Evolutionary conservation across 2,113 vertebrate genomes (phyloP), one percentile per base, ranked within the genome.

Genomic region (Mus spicilegus): DNA sequence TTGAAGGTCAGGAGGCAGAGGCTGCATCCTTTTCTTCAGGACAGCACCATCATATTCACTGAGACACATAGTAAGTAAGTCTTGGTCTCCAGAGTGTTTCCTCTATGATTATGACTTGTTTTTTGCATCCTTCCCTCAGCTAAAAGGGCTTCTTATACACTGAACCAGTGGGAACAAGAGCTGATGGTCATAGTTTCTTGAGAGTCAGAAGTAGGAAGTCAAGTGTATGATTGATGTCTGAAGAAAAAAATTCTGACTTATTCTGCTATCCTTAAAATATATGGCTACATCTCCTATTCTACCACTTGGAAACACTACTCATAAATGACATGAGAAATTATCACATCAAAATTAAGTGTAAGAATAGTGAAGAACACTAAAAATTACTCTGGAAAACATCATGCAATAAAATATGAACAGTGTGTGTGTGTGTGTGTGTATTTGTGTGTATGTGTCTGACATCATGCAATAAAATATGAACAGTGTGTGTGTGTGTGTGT

Each of bases 391-490:
- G 12, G 16, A 12, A 65, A 61, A 28, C 85, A 86, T 26, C 13
- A 81, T 91, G 22, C 63, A 76, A 90, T 80, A 76, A 90, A 94
- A 42, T 80, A 67, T 42, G 16, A 95, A 89, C 49, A 77, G 49
- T 81, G 26, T 26, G 22, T 87, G 65, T 87, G 42, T 42, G 42
- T 56, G 30, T 36, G 17, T 78, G 16, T 75, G n/a, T 76, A 7
- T 73, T 7, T 73, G 72, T 22, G 7, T 73, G 36, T 73, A 3
- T 78, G 28, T 49, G 26, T 78, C 26, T 51, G 3, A n/a, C n/a
- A n/a, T n/a, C n/a, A n/a, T n/a, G n/a, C n/a, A n/a, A n/a, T n/a
- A n/a, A 90, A 94, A 42, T 80, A 67, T 42, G 16, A 95, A 89
- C 49, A 77, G 49, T 81, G 26, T 26, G 22, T 87, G 65, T 87